These are phyloP conservation scores for Rhopalosiphum maidis DNA, from an alignment of 1,140 invertebrate genomes.

Conservation along the genomic window DNA sequence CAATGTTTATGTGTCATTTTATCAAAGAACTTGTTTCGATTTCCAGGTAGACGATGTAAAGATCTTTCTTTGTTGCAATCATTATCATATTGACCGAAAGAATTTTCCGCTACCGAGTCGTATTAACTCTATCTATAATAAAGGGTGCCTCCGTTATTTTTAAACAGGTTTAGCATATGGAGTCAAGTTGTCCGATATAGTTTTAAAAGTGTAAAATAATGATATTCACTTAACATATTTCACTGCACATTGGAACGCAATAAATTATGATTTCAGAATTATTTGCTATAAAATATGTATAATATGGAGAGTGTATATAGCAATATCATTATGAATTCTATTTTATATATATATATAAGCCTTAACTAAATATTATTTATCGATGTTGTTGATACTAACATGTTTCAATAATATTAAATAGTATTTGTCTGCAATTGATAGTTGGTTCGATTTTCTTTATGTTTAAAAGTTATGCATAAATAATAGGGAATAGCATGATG, in stretches of 20 bases:
- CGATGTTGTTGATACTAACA: background rate
- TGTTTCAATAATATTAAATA: background rate
- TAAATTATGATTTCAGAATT: background rate
- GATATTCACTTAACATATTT: slow-evolving; percentile 3
- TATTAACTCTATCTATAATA: background rate
- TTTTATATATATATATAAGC: too few relatives aligned
- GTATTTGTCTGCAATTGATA: background rate
- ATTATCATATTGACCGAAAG: background rate
- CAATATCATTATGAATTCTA: too few relatives aligned
- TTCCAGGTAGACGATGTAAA: background rate
- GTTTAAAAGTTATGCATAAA: too few relatives aligned
- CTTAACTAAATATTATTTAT: background rate
- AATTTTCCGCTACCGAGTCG: background rate
- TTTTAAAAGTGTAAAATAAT: background rate
- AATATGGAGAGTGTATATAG: too few relatives aligned
- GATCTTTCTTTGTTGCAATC: background rate
- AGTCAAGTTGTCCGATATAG: background rate
- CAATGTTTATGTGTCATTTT: background rate
- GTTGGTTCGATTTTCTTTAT: too few relatives aligned
- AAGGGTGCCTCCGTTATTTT: background rate
- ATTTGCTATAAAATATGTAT: background rate
- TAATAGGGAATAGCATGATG: background rate
- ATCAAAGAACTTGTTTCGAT: background rate
- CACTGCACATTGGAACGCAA: background rate
- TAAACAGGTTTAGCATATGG: background rate